Base-by-base conservation (phyloP, 2,888 invertebrate genomes). In the Falcaria lacertinaria region DNA sequence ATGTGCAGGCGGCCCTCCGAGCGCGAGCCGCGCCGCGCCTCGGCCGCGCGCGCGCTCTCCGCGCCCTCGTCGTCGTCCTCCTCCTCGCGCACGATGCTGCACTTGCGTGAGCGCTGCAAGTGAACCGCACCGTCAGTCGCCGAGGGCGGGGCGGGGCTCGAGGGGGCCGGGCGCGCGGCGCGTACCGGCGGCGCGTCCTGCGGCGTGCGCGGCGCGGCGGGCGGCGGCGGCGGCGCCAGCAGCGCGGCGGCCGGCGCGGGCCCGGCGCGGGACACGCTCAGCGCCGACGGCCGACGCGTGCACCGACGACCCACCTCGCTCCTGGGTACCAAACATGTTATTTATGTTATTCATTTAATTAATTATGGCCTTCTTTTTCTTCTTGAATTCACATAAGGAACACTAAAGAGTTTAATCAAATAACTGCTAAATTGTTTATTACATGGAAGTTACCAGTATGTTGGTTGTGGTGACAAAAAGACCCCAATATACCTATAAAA, bases 1-100 rank as follows among this genome's bases (percentile, higher is more conserved):
- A 92, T 80, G 62, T 95, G 95, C 50, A 96, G 81, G 43, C 95
- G 93, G 1, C 95, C 95, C 79, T 96, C 96, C 3, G 95, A 95
- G 52, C 95, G 91, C 34, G 95, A 95, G 42, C 95, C 95, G 15
- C 95, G 91, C 8, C 87, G 77, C 47, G 78, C 69, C 56, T 80
- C 59, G 90, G 86, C 38, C 91, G 91, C 47, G 91, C 93, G 44
- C 91, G 89, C 46, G 89, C 79, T 39, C 47, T 52, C 91, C 71
- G 34, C 90, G 77, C 50, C 90, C 60, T 95, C 96, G 66, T 97
- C 97, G 69, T 96, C 95, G 66, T 97, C 97, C 61, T 97, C 97
- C 74, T 98, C 98, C 71, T 96, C 96, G 60, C 96, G 94, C 15
- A 97, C 97, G 64, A 97, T 96, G 68, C 96, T 96, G 85, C 97